Conservation (phyloP, 2,888 invertebrate species). For the Synergus umbraculus region DNA sequence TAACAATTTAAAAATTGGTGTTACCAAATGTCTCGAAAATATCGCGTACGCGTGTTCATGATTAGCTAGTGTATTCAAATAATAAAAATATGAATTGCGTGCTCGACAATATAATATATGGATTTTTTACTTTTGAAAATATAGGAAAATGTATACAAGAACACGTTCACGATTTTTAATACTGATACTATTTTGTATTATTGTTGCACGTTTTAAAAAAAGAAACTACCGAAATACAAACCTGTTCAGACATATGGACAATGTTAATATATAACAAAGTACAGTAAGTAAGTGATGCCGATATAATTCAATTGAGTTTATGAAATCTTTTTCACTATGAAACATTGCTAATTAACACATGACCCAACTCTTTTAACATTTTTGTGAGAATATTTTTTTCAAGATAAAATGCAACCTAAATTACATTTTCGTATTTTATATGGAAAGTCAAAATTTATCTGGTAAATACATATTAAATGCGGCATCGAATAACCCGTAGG, state of each 20-base stretch:
- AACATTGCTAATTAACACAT: background rate
- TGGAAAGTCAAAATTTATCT: slow-evolving; percentile 14
- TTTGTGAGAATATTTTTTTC: background rate
- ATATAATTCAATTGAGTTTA: too few species aligned
- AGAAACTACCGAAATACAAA: background rate
- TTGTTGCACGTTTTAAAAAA: too few species aligned
- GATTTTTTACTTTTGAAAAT: background rate
- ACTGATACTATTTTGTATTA: background rate
- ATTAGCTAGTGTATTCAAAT: too few species aligned
- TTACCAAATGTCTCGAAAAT: too few species aligned
- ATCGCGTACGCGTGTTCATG: too few species aligned
- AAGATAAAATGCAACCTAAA: background rate
- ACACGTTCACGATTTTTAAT: slow-evolving; percentile 16
- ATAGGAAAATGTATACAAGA: slow-evolving; percentile 16
- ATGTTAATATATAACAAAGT: background rate
- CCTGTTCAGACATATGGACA: background rate
- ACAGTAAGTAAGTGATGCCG: too few species aligned
- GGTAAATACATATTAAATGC: background rate
- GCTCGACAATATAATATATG: too few species aligned
- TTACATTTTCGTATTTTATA: slow-evolving; percentile 23
- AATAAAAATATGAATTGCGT: too few species aligned
- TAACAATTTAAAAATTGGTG: too few species aligned
- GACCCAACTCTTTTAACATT: background rate
- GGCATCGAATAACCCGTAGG: slow-evolving; percentile 27
- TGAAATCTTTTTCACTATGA: background rate